Evolutionary conservation across 2,888 invertebrate genomes (phyloP), one percentile per base, ranked within the genome.

Genomic region (Gryllus longicercus): DNA sequence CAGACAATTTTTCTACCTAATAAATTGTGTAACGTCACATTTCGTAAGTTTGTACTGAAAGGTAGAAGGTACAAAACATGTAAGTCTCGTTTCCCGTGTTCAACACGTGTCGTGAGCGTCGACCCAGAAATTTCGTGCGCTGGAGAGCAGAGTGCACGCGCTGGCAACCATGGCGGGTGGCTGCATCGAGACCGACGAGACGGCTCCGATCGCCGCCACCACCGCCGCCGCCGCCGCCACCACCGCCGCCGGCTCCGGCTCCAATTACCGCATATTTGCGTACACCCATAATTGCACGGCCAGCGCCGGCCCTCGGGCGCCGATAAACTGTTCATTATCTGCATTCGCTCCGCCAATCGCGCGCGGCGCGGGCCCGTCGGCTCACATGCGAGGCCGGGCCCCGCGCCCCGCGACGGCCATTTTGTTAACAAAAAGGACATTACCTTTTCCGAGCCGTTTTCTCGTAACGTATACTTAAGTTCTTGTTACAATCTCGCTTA

Each of bases 231-330:
- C n/a, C n/a, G n/a, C n/a, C 38, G 38, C 38, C 38, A 8, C 21
- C 21, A n/a, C 16, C 63, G 63, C 63, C 63, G 14, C n/a, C n/a
- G 63, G 63, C 63, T 63, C n/a, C n/a, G 63, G n/a, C 63, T 63
- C 63, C 63, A 63, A 63, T 63, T 63, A 63, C 63, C 63, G 63
- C 63, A 63, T 63, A 63, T 63, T 63, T 63, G 63, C n/a, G 63
- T 63, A 63, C 63, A 16, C 14, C 63, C n/a, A 8, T 63, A 63
- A 63, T 63, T 63, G 63, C 63, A 63, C 63, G 63, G 63, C 63
- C n/a, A 63, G 63, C 63, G 63, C 63, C 16, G n/a, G 63, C 63
- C 63, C 63, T 63, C 63, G n/a, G 63, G 63, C 63, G 63, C 16
- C 63, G 63, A 63, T 63, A 63, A 63, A 63, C 63, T 63, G 63